Base-by-base conservation (phyloP, 2,113 vertebrate species). In the Ictidomys tridecemlineatus region DNA sequence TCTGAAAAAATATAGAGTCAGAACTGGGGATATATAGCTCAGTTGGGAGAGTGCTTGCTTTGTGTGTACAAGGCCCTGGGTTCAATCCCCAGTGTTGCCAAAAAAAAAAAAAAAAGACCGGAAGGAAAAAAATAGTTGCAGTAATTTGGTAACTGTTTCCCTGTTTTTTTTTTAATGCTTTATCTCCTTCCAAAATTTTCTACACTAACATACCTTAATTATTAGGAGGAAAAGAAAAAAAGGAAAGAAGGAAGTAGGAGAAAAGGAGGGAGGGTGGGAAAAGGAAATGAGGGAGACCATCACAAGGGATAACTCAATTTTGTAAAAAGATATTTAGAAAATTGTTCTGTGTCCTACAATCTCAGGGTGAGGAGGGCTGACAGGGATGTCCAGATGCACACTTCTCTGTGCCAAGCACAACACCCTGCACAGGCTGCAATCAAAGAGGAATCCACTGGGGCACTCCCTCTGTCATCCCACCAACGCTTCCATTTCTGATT, bases 161-260 rank as follows among this genome's bases (percentile, higher is more conserved):
- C 67, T 80, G 51, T 28, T 82, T 51, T 51, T 51, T 48, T 91
- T 48, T 96, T 94, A 65, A 74, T 8, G 56, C 4, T 95, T 93
- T 24, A 61, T 51, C n/a, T 58, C 72, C 70, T 91, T 63, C 7
- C 28, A 51, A 88, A 85, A 70, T 24, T 85, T 92, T 93, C 67
- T 93, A 67, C 37, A 84, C 80, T 80, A 93, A 94, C n/a, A 73
- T 69, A 70, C 16, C 45, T 89, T 93, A 67, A 87, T 78, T 82
- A 87, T 53, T 34, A 76, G 56, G 45, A 4, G 16, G 3, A 67
- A 84, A 61, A 85, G n/a, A 61, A 61, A 61, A 26, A 26, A 26
- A 26, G 22, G 58, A 26, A 24, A 9, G 58, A 9, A 61, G 14
- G 34, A 73, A 87, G 53, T n/a, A 24, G 45, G 18, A 80, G 58